These are phyloP conservation scores for Muricea muricata DNA, from an alignment of 92 coral and sea anemone species.

Conservation along the genomic window DNA sequence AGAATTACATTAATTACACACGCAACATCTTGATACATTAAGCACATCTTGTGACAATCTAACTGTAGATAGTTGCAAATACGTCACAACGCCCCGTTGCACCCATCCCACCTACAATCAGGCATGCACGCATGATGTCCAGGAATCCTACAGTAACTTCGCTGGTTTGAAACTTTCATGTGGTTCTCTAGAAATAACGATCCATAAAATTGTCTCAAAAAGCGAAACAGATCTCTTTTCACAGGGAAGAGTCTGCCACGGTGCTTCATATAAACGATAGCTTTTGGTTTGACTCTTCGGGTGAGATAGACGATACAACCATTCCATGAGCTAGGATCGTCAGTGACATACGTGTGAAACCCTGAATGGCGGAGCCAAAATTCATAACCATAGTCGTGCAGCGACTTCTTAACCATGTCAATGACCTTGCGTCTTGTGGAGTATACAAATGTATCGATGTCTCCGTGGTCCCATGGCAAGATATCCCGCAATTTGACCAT, in stretches of 20 bases:
- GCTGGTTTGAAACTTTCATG: slow-evolving; percentile 6
- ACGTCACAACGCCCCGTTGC: not conserved
- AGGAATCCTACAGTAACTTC: slow-evolving; percentile 21
- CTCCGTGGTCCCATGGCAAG: slow-evolving; percentile 46
- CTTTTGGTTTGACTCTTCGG: slow-evolving; percentile 35
- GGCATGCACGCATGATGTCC: slow-evolving; percentile 52
- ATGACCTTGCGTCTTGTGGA: slow-evolving; percentile 30
- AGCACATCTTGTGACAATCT: too few species aligned
- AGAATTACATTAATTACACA: too few species aligned
- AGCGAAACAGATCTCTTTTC: slow-evolving; percentile 3
- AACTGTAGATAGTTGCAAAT: too few species aligned
- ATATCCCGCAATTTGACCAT: slow-evolving; percentile 36
- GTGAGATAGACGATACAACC: slow-evolving; percentile 41
- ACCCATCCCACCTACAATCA: slow-evolving; percentile 49
- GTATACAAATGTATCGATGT: slow-evolving; percentile 38
- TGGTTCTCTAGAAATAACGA: slow-evolving; percentile 16
- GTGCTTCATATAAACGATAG: slow-evolving; percentile 5
- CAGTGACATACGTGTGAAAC: slow-evolving; percentile 30
- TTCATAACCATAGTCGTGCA: not conserved
- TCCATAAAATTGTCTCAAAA: slow-evolving; percentile 37
- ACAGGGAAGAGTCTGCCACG: slow-evolving; percentile 23
- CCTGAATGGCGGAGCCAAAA: slow-evolving; percentile 26
- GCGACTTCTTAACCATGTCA: slow-evolving; percentile 30
- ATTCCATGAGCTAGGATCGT: slow-evolving; percentile 1
- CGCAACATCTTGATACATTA: too few species aligned